Base-by-base conservation (phyloP, 2,888 invertebrate genomes). In the Hypomecis punctinalis region DNA sequence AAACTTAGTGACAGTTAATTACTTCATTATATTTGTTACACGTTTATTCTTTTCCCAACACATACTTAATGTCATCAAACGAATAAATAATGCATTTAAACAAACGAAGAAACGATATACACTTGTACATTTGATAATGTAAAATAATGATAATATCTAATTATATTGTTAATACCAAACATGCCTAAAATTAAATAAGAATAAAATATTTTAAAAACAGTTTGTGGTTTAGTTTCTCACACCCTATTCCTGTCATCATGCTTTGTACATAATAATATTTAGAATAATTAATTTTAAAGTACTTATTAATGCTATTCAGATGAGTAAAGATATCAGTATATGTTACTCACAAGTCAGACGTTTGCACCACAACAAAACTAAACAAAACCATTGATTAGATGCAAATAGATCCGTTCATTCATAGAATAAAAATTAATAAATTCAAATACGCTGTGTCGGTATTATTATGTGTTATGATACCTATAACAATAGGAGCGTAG, bases 181-280 rank as follows among this genome's bases (percentile, higher is more conserved):
- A 65, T 61, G 64, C 64, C 60, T 65, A 61, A 49, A 37, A 56
- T 37, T 51, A 36, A 65, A 52, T 60, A 55, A 52, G 56, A 47
- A 65, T 52, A 56, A 65, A 61, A 52, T 61, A 61, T 61, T 65
- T 61, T 56, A 55, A 61, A 52, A 37, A 61, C 5, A 61, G 6
- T 56, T 56, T 48, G 52, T 39, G 36, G 51, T 65, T 60, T 61
- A 42, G 51, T 47, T 60, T 8, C 9, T 46, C 45, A 39, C 23
- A 3, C 39, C 51, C 61, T 11, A 35, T 46, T 42, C 46, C 56
- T 43, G 11, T n/a, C 7, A n/a, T 5, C 10, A 35, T 5, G 33
- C 13, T n/a, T 23, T 23, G 23, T 23, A 23, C 23, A 23, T 23
- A 23, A 23, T 23, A 23, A 23, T 23, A 23, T 23, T 23, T 23